Evolutionary conservation across 2,888 invertebrate genomes (phyloP), one percentile per base, ranked within the genome.

Genomic region (Mimumesa dahlbomi): DNA sequence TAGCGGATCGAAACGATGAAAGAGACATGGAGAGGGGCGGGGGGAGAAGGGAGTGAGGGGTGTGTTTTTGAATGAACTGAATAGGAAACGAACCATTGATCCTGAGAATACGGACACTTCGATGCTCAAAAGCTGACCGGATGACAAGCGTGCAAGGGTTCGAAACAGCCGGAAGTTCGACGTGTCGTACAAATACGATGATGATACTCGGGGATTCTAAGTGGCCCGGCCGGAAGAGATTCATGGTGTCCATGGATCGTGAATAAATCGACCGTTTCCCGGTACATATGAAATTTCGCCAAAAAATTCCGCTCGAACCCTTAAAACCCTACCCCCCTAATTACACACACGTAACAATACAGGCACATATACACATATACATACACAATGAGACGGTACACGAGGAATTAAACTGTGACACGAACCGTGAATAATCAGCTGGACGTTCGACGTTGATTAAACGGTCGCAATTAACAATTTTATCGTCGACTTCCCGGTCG

Each of bases 101-200:
- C 75, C 73, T 52, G 61, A 45, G 75, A 57, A 64, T 56, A 42
- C 48, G 42, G 46, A 22, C 50, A 57, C 38, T 29, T 42, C 58
- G 62, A 68, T 61, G 62, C 42, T 77, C 56, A 67, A 73, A 76
- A 64, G 79, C 59, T 70, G 68, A 75, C 79, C 81, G 79, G 81
- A 79, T 73, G 81, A 13, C 62, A 73, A 57, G 16, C 56, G 61
- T 19, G 56, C 52, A 73, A 73, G 79, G 73, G 70, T 66, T 64
- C 61, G 61, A 56, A 53, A 61, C 61, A 81, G 58, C 73, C 73
- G 79, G 82, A 79, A 81, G 68, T 58, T 22, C 52, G 59, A 59
- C 52, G 64, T 45, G 71, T 45, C 63, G 29, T 58, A 49, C 54
- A 58, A 61, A 65, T 52, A 34, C 50, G 53, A 59, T 62, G 68